Evolutionary conservation across 2,888 invertebrate genomes (phyloP), one percentile per base, ranked within the genome.

Genomic region (Scrobipalpa atriplicella): DNA sequence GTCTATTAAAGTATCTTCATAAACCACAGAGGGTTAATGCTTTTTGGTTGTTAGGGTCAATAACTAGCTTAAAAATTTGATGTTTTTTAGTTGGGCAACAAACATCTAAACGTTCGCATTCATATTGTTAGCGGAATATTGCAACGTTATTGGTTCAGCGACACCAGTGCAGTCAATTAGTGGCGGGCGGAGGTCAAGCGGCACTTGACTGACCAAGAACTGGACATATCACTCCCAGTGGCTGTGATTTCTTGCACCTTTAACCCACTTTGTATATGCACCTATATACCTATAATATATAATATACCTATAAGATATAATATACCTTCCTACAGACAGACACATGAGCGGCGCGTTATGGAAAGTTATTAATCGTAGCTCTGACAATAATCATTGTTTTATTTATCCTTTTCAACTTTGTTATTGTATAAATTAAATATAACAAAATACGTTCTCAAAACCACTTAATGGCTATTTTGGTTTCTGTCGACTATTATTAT

Each of bases 241-340:
- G 19, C 54, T 54, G 54, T 54, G 54, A 54, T 54, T 54, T 54
- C 54, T 54, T 54, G 43, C 43, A 43, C 43, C n/a, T n/a, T n/a
- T 43, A 41, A 41, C 10, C 1, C 11, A 19, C 56, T 8, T 56
- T 9, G 21, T 56, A 56, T 56, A 54, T 2, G 18, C 18, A 54
- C 54, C n/a, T 36, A 29, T n/a, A 36, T 38, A 38, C n/a, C n/a
- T n/a, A n/a, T n/a, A n/a, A n/a, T n/a, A n/a, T n/a, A n/a, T n/a
- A n/a, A n/a, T n/a, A n/a, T n/a, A n/a, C 8, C 3, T 8, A 7
- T 8, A 38, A 38, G 3, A 7, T 7, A 38, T 38, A 7, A 7
- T 8, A 38, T 38, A 38, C 38, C 8, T 38, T 38, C 3, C 6
- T 8, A 7, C 38, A 38, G 3, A 38, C 3, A 8, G 38, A 7